These are phyloP conservation scores for Bubo blakistoni DNA, from an alignment of 2,113 vertebrate species.

Conservation along the genomic window DNA sequence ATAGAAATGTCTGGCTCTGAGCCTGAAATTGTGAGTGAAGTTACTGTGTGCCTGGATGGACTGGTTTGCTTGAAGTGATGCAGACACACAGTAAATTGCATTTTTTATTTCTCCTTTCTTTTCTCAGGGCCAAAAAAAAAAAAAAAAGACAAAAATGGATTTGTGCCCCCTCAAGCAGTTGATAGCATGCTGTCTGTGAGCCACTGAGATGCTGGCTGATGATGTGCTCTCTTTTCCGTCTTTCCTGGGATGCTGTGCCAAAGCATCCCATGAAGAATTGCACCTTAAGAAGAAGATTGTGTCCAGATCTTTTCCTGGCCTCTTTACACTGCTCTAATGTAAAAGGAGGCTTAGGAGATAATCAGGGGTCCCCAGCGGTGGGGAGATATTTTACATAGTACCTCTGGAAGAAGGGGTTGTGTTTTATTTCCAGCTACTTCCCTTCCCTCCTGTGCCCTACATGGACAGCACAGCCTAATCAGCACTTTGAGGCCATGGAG, in stretches of 20 bases:
- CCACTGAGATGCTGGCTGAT: neutral
- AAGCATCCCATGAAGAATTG: neutral
- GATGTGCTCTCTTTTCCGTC: neutral
- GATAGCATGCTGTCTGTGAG: neutral
- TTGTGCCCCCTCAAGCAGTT: neutral
- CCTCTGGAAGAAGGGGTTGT: neutral
- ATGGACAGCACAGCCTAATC: neutral
- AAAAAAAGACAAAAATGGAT: neutral
- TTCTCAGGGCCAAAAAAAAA: neutral
- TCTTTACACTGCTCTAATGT: neutral
- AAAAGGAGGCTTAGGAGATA: neutral
- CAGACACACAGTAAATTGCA: fast-evolving
- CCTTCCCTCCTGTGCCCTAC: neutral
- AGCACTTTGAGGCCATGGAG: neutral
- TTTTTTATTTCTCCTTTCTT: neutral
- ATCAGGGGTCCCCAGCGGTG: neutral
- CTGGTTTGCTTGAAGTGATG: neutral
- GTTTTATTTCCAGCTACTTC: neutral
- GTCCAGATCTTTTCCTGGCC: neutral
- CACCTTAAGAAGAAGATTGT: neutral
- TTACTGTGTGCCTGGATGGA: neutral
- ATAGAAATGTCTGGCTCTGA: neutral
- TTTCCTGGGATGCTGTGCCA: neutral
- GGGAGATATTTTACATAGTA: neutral
- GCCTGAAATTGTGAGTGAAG: neutral